These are phyloP conservation scores for Linepithema humile DNA, from an alignment of 1,140 invertebrate species.

Conservation along the genomic window DNA sequence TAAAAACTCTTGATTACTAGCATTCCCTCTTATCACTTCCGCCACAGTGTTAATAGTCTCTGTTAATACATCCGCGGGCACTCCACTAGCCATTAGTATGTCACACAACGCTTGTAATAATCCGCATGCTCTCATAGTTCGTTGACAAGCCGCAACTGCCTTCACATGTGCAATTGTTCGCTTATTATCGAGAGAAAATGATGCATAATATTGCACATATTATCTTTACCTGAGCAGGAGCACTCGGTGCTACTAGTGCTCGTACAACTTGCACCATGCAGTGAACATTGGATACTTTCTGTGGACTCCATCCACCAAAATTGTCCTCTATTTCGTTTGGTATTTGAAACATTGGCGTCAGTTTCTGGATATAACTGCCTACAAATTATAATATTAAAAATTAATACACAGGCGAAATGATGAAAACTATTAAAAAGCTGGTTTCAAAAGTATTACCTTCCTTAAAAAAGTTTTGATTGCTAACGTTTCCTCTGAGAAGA, in stretches of 20 bases:
- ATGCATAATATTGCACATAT: neutral
- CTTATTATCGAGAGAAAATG: neutral
- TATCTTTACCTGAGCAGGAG: slow-evolving; percentile 89
- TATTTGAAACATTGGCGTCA: slow-evolving; percentile 94
- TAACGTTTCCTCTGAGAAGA: slow-evolving; percentile 97
- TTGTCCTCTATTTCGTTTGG: slow-evolving; percentile 89
- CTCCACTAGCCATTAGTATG: slow-evolving; percentile 97
- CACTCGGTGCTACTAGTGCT: slow-evolving; percentile 95
- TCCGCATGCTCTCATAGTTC: slow-evolving; percentile 93
- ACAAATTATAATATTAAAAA: slow-evolving; percentile 65
- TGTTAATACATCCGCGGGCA: slow-evolving; percentile 97
- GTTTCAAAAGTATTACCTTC: slow-evolving; percentile 89
- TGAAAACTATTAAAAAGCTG: slow-evolving; percentile 1
- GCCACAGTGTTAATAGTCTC: slow-evolving; percentile 98
- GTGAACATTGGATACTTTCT: slow-evolving; percentile 97
- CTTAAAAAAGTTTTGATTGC: slow-evolving; percentile 99
- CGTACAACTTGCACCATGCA: slow-evolving; percentile 96
- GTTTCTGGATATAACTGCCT: slow-evolving; percentile 94
- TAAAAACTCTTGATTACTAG: slow-evolving; percentile 96
- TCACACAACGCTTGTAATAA: slow-evolving; percentile 93
- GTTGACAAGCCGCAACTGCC: slow-evolving; percentile 91
- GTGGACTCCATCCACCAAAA: slow-evolving; percentile 92
- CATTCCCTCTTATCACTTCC: slow-evolving; percentile 96
- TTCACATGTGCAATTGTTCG: slow-evolving; percentile 49
- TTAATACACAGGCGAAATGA: too few species aligned